Base-by-base conservation (phyloP, 2,888 invertebrate genomes). In the Lasioglossum malachurum region DNA sequence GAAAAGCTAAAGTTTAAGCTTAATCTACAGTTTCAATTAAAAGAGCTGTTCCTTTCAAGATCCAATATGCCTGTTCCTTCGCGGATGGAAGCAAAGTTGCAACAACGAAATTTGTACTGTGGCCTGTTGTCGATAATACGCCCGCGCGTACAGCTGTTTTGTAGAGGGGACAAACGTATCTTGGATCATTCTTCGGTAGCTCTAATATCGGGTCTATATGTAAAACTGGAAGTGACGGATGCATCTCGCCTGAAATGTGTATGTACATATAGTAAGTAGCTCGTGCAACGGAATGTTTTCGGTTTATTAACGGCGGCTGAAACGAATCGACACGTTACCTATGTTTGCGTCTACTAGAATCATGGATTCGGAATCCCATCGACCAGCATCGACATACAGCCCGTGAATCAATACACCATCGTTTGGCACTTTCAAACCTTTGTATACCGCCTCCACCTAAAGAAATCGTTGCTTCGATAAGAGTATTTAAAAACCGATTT, bases 51-150 rank as follows among this genome's bases (percentile, higher is more conserved):
- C 98, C 99, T 92, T 98, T 97, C 72, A 98, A 96, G 91, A 98
- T 98, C 99, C 99, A 99, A 95, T 97, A 98, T 89, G 97, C 97
- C 72, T 97, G 96, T 0, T 96, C 95, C 88, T 96, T 96, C 31
- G 95, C 93, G 0, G 98, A 96, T 0, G 97, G 97, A 76, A 99
- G 94, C 49, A 98, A 95, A 84, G 98, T 97, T 0, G 98, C 96
- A 71, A 98, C 96, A 53, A 99, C 98, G 94, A 98, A 99, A 96
- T 99, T 99, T 2, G 98, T 99, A 92, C 98, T 98, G 95, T 98
- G 98, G 0, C 99, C 99, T 0, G 98, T 99, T 0, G 98, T 99
- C 12, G 98, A 98, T 23, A 99, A 96, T 0, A 97, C 97, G 69
- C 99, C 99, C 38, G 98, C 98, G 84, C 99, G 96, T 90, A 98